Evolutionary conservation across 2,113 vertebrate genomes (phyloP).

Genomic region (Ictidomys tridecemlineatus): DNA sequence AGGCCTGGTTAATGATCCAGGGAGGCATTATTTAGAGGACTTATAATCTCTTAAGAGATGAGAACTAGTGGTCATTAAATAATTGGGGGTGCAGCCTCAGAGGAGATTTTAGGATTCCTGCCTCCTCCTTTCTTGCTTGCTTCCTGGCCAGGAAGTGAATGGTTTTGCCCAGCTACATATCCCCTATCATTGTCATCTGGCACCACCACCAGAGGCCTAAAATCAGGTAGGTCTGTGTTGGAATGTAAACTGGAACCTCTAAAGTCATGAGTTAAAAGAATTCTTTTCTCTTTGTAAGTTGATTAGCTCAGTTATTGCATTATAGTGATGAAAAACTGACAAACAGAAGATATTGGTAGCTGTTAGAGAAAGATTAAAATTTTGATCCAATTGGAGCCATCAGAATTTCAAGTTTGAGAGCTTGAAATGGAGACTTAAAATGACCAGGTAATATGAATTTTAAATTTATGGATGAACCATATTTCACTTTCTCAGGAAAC

Average conservation of each 20-base stretch:
- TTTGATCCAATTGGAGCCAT: not conserved
- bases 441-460: not conserved
- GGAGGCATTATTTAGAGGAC: not conserved
- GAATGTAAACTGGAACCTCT: not conserved
- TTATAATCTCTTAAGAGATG: not conserved
- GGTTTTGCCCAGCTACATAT: not conserved
- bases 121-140: accelerated
- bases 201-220: not conserved
- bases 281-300: not conserved
- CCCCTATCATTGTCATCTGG: not conserved
- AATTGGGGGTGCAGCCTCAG: accelerated
- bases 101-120: no score
- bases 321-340: not conserved
- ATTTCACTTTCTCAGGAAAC: not conserved
- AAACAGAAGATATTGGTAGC: accelerated
- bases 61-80: no score
- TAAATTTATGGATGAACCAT: not conserved
- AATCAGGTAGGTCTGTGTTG: not conserved
- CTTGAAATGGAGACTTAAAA: not conserved
- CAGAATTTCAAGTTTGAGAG: not conserved
- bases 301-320: no score
- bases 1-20: not conserved
- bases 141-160: not conserved
- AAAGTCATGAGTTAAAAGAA: not conserved
- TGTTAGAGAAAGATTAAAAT: not conserved